Evolutionary conservation across 1,140 invertebrate genomes (phyloP).

Genomic region (Sycophila sp.): DNA sequence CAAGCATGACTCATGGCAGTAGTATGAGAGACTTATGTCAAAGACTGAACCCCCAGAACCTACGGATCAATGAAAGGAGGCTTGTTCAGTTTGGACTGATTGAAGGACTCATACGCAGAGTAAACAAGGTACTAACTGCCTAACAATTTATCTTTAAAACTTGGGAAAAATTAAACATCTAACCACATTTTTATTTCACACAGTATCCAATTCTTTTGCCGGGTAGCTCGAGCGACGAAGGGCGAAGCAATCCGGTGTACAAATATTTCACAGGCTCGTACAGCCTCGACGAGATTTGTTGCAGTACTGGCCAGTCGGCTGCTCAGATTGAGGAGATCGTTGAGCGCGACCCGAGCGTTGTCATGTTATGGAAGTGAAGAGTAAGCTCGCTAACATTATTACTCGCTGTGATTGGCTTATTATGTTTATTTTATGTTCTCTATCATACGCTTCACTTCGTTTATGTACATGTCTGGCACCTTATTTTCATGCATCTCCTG

Average conservation of each 20-base stretch:
- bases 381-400: no score
- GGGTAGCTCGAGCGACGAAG: conserved; percentile 52
- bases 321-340: conserved; percentile 86
- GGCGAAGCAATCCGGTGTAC: conserved; percentile 56
- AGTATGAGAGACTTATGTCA: conserved; percentile 87
- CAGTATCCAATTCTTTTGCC: conserved; percentile 67
- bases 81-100: conserved; percentile 92
- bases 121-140: conserved; percentile 75
- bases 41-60: conserved; percentile 78
- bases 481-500: conserved; percentile 65
- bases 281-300: conserved; percentile 91
- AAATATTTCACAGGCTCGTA: conserved; percentile 82
- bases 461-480: conserved; percentile 59
- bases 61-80: conserved; percentile 83
- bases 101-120: conserved; percentile 83
- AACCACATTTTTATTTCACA: neutral
- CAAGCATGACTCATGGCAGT: conserved; percentile 84
- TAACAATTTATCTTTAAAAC: conserved; percentile 18
- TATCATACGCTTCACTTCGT: conserved; percentile 59
- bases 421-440: conserved; percentile 50
- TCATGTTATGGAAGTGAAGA: conserved; percentile 84
- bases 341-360: conserved; percentile 85
- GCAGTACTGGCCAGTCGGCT: conserved; percentile 81
- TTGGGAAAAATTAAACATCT: conserved; percentile 13
- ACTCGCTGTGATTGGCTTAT: no score